phyloP scores from a whole-genome alignment of 2,888 invertebrate species.

The Zhuqinia jingwanae region DNA sequence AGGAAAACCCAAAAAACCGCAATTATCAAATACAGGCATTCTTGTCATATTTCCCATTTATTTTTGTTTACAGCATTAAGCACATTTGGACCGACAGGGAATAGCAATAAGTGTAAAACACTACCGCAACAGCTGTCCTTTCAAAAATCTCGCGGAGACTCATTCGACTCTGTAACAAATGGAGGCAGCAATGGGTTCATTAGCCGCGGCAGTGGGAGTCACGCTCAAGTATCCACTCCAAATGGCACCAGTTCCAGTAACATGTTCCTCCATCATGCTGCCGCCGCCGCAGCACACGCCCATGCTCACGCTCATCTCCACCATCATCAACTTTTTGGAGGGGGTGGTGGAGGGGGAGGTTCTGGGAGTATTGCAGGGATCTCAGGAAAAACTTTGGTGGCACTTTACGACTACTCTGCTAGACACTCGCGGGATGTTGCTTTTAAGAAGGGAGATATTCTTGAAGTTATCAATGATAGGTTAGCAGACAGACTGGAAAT shows the following conservation, averaged over 20 bases:
- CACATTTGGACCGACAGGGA: constrained; percentile 78
- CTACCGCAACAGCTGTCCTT: constrained; percentile 79
- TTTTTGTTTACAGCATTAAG: constrained; percentile 74
- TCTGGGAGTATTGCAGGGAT: constrained; percentile 73
- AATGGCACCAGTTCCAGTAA: constrained; percentile 76
- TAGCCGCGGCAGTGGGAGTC: constrained; percentile 71
- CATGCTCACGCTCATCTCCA: constrained; percentile 56
- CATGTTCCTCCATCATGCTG: constrained; percentile 75
- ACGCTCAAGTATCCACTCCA: constrained; percentile 78
- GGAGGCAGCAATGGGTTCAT: constrained; percentile 76
- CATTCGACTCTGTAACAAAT: constrained; percentile 77
- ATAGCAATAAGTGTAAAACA: constrained; percentile 78
- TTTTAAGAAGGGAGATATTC: constrained; percentile 97
- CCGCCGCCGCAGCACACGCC: constrained; percentile 50
- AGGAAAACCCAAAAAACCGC: too few relatives aligned
- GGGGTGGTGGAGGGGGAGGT: constrained; percentile 49
- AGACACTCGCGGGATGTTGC: constrained; percentile 97
- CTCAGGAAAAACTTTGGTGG: constrained; percentile 88
- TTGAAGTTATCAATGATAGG: constrained; percentile 96
- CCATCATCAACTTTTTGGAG: constrained; percentile 60
- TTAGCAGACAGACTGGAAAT: too few relatives aligned
- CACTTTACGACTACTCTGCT: constrained; percentile 97
- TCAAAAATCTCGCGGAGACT: constrained; percentile 78
- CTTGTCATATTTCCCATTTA: too few relatives aligned
- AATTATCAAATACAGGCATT: too few relatives aligned